A percentile compares a stretch with the other conserved stretches of the same genome.
phyloP scores from a whole-genome alignment of 2,797 vertebrate species.

The Periparus ater region DNA sequence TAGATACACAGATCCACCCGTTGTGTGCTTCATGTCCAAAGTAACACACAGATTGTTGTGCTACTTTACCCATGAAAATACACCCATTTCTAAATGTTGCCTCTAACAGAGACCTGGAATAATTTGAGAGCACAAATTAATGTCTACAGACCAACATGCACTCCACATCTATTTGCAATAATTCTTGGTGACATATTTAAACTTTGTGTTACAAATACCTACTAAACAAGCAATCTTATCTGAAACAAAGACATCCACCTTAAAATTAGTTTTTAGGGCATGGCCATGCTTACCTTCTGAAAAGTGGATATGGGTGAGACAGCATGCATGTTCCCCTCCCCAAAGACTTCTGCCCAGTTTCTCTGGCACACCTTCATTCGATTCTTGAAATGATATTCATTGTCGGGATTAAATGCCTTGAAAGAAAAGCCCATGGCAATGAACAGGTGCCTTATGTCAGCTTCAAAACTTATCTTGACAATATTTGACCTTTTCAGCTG shows the following conservation, averaged over 20 bases:
- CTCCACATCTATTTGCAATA: background rate
- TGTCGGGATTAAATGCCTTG: constrained; percentile 97
- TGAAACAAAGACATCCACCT: background rate
- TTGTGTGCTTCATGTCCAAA: background rate
- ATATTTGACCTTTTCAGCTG: background rate
- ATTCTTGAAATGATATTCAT: constrained; percentile 99
- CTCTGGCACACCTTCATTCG: constrained; percentile 97
- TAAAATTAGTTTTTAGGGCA: background rate
- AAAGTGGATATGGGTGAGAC: constrained; percentile 90
- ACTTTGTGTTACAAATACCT: background rate
- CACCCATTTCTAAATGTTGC: background rate
- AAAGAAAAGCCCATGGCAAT: constrained; percentile 17
- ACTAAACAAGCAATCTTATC: background rate
- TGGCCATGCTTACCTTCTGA: constrained; percentile 82
- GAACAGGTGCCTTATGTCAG: background rate
- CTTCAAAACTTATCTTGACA: background rate
- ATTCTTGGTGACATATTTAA: background rate
- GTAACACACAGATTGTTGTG: background rate
- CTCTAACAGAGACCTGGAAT: background rate
- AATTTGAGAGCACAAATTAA: background rate
- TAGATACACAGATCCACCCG: background rate
- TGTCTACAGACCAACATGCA: background rate
- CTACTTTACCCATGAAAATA: background rate
- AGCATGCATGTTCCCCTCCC: constrained; percentile 95
- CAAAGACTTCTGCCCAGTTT: constrained; percentile 97